Evolutionary conservation across 2,113 vertebrate genomes (phyloP), one percentile per base, ranked within the genome.

Genomic region (Petrocephalus zakoni): DNA sequence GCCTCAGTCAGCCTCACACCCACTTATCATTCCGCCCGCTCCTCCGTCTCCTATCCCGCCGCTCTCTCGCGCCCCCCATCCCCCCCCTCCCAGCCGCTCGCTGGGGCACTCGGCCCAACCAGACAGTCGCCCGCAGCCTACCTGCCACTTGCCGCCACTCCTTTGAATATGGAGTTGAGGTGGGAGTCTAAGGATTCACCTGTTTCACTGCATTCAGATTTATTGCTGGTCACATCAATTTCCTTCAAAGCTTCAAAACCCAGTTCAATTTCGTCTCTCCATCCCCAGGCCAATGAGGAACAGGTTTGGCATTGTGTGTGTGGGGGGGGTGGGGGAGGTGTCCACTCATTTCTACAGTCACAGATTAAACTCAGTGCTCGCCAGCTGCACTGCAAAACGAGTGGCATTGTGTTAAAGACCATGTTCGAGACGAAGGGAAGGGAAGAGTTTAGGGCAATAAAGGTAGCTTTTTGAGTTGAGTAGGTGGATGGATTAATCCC

Each of bases 241-340:
- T 95, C 93, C 91, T 93, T 91, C 92, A 93, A 92, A 92, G 92
- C 93, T 93, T 94, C 90, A 90, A 93, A 93, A 93, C 92, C 85
- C 90, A 89, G 87, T 87, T 58, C 87, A 82, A 87, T 75, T 89
- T 90, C 92, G 87, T 88, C 61, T 91, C 93, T 92, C 89, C 92
- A 29, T 92, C 89, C 68, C 84, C 87, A 89, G 89, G 90, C 91
- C 90, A 90, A 86, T 58, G 17, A 46, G 61, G n/a, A 52, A 15
- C 64, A 34, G 37, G 37, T 15, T 1, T 22, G 37, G 25, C 8
- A 19, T 42, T 42, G 42, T 42, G 3, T 42, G 3, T 22, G 83
- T 11, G 84, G 4, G 17, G 9, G 17, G 49, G 25, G 46, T 0
- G 19, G 42, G 46, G 78, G 78, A 37, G 25, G 2, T 17, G 17